phyloP scores from a whole-genome alignment of 2,797 vertebrate genomes.

The Coranthus polyacanthus region DNA sequence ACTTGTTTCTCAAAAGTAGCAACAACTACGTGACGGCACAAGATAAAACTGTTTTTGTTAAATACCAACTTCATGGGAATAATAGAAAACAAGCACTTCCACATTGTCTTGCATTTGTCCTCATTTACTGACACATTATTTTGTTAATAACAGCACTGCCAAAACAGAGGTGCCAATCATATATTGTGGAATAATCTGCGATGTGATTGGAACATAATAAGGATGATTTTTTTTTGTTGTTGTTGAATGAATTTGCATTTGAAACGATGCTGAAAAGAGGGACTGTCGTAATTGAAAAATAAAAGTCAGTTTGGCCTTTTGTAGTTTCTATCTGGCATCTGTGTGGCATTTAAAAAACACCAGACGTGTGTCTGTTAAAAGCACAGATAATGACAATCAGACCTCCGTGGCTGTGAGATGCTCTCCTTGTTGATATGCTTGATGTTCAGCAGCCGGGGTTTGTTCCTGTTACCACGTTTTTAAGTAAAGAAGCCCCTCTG shows the following conservation, averaged over 20 bases:
- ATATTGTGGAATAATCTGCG: slow-evolving; percentile 12
- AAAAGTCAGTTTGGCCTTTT: slow-evolving; percentile 23
- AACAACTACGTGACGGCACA: background rate
- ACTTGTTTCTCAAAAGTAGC: slow-evolving; percentile 7
- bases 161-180: slow-evolving; percentile 27
- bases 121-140: background rate
- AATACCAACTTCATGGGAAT: background rate
- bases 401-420: slow-evolving; percentile 63
- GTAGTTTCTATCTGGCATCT: slow-evolving; percentile 61
- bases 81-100: background rate
- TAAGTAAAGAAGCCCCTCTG: slow-evolving; percentile 31
- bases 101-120: slow-evolving; percentile 5
- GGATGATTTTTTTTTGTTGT: slow-evolving; percentile 42
- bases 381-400: slow-evolving; percentile 68
- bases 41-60: background rate
- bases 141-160: slow-evolving; percentile 21
- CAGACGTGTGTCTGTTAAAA: slow-evolving; percentile 71
- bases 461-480: slow-evolving; percentile 34
- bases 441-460: slow-evolving; percentile 57
- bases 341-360: slow-evolving; percentile 68
- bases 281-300: slow-evolving; percentile 34
- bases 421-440: slow-evolving; percentile 65
- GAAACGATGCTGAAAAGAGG: slow-evolving; percentile 35
- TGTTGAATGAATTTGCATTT: slow-evolving; percentile 22
- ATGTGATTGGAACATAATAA: slow-evolving; percentile 18